Conservation (phyloP, 2,797 vertebrate species). For the Arrhamphus sclerolepis region DNA sequence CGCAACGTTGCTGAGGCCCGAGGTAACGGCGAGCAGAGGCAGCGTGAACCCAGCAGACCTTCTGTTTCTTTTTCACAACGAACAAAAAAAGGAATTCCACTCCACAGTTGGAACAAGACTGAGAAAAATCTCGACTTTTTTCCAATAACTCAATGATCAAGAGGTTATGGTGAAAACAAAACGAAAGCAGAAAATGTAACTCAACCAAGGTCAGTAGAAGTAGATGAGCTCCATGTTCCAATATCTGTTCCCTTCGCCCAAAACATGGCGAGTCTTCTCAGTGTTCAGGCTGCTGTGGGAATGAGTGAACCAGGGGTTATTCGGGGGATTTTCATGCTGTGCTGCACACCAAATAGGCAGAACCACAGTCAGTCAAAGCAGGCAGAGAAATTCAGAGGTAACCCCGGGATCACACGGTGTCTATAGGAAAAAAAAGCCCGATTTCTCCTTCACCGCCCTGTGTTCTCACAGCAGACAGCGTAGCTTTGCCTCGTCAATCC, state of each 20-base stretch:
- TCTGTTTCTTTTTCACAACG: constrained; percentile 45
- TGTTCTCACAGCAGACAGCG: constrained; percentile 61
- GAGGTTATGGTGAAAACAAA: constrained; percentile 56
- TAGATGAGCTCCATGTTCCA: constrained; percentile 27
- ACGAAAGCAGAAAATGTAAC: constrained; percentile 39
- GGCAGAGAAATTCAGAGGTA: constrained; percentile 63
- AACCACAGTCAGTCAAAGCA: constrained; percentile 66
- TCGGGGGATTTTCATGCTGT: constrained; percentile 68
- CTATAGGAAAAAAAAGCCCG: constrained; percentile 32
- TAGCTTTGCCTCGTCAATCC: constrained; percentile 63
- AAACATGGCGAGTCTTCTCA: constrained; percentile 39
- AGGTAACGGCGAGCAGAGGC: constrained; percentile 42
- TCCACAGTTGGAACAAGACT: too few relatives aligned
- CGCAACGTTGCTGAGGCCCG: background rate
- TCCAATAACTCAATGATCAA: constrained; percentile 45
- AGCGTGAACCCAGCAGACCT: constrained; percentile 53
- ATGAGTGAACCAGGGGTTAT: constrained; percentile 59
- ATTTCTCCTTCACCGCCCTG: constrained; percentile 50
- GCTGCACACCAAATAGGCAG: constrained; percentile 75
- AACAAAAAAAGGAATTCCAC: constrained; percentile 2
- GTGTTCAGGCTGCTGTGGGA: constrained; percentile 60
- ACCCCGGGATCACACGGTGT: constrained; percentile 69
- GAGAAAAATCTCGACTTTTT: constrained; percentile 15
- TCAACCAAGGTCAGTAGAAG: constrained; percentile 28
- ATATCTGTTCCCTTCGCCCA: constrained; percentile 40